Evolutionary conservation across 2,888 invertebrate genomes (phyloP).

Genomic region (Octonoba sinensis): DNA sequence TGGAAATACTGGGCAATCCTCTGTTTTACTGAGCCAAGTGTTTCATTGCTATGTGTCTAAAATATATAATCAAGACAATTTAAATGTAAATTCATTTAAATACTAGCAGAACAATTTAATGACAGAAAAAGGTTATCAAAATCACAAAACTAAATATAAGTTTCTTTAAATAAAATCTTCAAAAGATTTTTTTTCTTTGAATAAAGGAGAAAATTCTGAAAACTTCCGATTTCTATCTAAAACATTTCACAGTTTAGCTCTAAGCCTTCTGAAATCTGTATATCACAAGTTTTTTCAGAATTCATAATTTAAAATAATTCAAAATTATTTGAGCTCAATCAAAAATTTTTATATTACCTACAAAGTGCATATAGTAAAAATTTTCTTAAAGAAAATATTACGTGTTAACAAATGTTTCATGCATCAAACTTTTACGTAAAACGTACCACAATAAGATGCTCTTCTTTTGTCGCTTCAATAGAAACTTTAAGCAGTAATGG

Average conservation of each 20-base stretch:
- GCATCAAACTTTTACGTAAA: background rate
- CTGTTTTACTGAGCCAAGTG: constrained; percentile 70
- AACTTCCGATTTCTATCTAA: no score
- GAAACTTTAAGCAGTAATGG: constrained; percentile 71
- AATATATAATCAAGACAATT: constrained; percentile 28
- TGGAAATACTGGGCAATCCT: constrained; percentile 70
- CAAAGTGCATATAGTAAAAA: no score
- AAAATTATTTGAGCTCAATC: no score
- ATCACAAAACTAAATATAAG: background rate
- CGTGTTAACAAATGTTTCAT: no score
- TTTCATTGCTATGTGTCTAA: constrained; percentile 72
- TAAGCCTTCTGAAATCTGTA: no score
- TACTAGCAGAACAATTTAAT: background rate
- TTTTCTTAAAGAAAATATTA: no score
- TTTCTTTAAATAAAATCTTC: background rate
- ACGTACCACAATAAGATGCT: constrained; percentile 70
- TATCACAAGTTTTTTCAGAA: no score
- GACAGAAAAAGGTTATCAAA: background rate
- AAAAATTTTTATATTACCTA: no score
- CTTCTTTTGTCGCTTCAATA: constrained; percentile 71
- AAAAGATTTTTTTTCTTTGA: no score
- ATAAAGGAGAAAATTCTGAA: no score
- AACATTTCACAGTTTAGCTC: no score
- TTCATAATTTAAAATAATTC: no score
- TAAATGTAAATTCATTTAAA: background rate